Evolutionary conservation across 2,888 invertebrate species (phyloP).

Genomic region (Clistopyga incitator): DNA sequence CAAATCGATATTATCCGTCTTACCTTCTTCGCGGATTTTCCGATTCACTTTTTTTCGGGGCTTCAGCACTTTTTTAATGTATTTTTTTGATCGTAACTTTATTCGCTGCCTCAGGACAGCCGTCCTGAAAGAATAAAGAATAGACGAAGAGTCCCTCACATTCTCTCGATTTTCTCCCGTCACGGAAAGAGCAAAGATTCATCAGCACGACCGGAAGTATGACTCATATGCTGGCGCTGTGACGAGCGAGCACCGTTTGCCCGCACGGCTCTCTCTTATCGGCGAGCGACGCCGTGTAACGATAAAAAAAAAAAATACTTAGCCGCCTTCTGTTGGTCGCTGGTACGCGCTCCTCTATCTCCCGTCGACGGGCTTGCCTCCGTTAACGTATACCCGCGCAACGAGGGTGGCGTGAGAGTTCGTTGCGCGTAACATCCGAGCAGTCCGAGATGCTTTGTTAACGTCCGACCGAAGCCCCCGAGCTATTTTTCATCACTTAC

Average conservation of each 20-base stretch:
- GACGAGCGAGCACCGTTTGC: slow-evolving; percentile 49
- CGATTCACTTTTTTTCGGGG: neutral
- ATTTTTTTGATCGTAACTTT: neutral
- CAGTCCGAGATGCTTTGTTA: slow-evolving; percentile 40
- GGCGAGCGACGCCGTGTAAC: slow-evolving; percentile 32
- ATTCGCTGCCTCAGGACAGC: neutral
- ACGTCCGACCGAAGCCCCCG: slow-evolving; percentile 36
- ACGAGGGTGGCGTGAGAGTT: slow-evolving; percentile 36
- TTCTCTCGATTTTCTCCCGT: slow-evolving; percentile 41
- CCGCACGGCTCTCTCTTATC: slow-evolving; percentile 52
- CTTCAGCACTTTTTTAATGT: neutral
- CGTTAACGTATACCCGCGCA: neutral
- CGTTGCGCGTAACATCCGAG: slow-evolving; percentile 48
- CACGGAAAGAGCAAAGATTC: slow-evolving; percentile 13
- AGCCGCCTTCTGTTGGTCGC: slow-evolving; percentile 16
- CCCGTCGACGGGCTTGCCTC: neutral
- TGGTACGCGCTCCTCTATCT: slow-evolving; percentile 30
- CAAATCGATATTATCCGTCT: neutral
- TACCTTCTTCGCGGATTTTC: no score
- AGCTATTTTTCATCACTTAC: slow-evolving; percentile 44
- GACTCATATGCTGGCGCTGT: slow-evolving; percentile 67
- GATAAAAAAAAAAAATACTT: slow-evolving; percentile 29
- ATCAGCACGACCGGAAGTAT: slow-evolving; percentile 68
- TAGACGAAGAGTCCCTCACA: slow-evolving; percentile 19
- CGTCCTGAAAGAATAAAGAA: no score